Evolutionary conservation across 2,113 vertebrate genomes (phyloP), one percentile per base, ranked within the genome.

Genomic region (Eupsittula cactorum): DNA sequence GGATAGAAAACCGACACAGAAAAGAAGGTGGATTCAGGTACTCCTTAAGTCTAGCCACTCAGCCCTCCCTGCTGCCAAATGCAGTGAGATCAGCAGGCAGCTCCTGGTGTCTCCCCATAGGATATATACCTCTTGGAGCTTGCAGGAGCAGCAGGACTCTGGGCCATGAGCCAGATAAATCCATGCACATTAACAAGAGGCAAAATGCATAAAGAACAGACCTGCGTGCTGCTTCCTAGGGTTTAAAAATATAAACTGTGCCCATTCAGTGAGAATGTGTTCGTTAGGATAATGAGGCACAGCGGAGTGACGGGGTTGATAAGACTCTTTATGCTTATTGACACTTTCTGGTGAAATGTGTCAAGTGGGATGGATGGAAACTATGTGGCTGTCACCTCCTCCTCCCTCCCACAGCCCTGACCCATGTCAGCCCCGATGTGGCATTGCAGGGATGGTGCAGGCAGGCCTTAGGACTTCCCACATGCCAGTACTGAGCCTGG

Each of bases 1-100:
- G 98, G 97, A 98, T 99, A 93, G 99, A 99, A 94, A 98, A 98
- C 94, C 97, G 97, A 96, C 99, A 99, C 96, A 97, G 97, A 96
- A 98, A 98, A 71, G 98, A 98, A 81, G 93, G 96, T 52, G 80
- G 95, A 97, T 97, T 97, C 98, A 98, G 98, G 98, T 99, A 98
- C 78, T 96, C 86, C 67, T 88, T 79, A 95, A 94, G 81, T 59
- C 55, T 81, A 28, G 91, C 59, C 75, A 20, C 64, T 57, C 78
- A 68, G 67, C 42, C 59, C 37, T 73, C 55, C 65, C 82, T 89
- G 83, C 87, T 93, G 91, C 74, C 84, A 87, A 90, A 73, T 33
- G 27, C 89, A 88, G 42, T 52, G 92, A 91, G 71, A 77, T 17
- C 60, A 91, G 81, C 50, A 95, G 76, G 92, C 93, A 93, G 83